Evolutionary conservation across 2,113 vertebrate genomes (phyloP), one percentile per base, ranked within the genome.

Genomic region (Cololabis saira): DNA sequence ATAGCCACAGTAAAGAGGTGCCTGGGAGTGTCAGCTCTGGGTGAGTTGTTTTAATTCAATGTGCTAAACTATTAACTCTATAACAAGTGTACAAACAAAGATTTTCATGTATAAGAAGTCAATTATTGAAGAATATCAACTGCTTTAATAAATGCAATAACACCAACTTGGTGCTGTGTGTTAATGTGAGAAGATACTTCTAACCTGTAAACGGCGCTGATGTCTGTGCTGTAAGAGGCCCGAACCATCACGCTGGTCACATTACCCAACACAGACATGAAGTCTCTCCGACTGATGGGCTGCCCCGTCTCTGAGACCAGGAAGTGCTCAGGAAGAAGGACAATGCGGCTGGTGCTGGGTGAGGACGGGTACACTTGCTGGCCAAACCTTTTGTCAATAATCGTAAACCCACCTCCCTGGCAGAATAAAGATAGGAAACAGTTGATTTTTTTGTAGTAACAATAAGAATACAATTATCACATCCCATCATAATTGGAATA

Each of bases 161-260:
- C 10, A 37, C 14, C 11, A 1, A 42, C 5, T 18, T 22, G 15
- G 16, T 43, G 9, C 11, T 59, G 1, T 3, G 1, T 3, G 4
- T 27, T 68, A 12, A 19, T 22, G 15, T 42, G n/a, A 43, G 22
- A n/a, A 7, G n/a, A 9, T 7, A 21, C 12, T 14, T 60, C 66
- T 13, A 27, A 81, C 90, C 87, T 89, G 81, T 90, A 91, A 40
- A 89, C 71, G 33, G 88, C 88, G 1, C 85, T 90, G 58, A 40
- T 42, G 1, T 90, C 84, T 44, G 88, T 90, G 84, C 88, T 90
- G 27, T 91, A 91, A 5, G 87, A 87, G 15, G 90, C 84, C 40
- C 90, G 78, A 30, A 91, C 85, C 82, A 82, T 82, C 73, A 91
- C 41, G 16, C 59, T 33, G 12, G 64, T 88, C 56, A 90, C 62